Evolutionary conservation across 2,888 invertebrate genomes (phyloP).

Genomic region (Agrochola lota): DNA sequence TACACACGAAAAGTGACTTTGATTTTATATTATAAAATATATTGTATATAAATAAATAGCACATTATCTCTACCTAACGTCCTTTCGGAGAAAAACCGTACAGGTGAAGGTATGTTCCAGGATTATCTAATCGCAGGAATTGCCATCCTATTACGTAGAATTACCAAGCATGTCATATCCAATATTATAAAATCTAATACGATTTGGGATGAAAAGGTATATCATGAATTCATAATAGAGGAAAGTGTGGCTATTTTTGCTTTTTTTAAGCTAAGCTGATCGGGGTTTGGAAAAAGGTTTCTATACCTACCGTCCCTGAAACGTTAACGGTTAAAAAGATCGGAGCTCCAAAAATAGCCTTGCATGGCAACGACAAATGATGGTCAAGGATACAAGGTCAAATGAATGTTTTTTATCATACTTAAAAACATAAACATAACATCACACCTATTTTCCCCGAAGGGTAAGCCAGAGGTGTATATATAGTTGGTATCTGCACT

Average conservation of each 20-base stretch:
- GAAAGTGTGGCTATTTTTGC: constrained; percentile 36
- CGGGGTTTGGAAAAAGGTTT: constrained; percentile 30
- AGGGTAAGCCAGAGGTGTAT: too few species aligned
- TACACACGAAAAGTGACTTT: too few species aligned
- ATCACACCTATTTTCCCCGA: too few species aligned
- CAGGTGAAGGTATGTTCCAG: too few species aligned
- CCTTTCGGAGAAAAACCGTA: background rate
- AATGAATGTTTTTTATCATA: background rate
- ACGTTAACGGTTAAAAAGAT: constrained; percentile 29
- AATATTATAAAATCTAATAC: constrained; percentile 40
- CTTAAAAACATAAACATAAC: too few species aligned
- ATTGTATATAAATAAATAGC: too few species aligned
- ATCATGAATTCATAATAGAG: constrained; percentile 47
- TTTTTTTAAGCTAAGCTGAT: constrained; percentile 4
- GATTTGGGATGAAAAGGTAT: constrained; percentile 17
- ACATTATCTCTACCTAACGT: background rate
- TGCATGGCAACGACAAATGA: background rate
- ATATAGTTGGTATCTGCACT: too few species aligned
- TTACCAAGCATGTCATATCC: background rate
- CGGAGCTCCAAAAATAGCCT: constrained; percentile 19
- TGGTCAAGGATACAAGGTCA: background rate
- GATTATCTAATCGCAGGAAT: background rate
- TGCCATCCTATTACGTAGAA: background rate
- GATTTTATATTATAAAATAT: too few species aligned
- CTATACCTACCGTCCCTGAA: constrained; percentile 19